These are phyloP conservation scores for Microtus agrestis DNA, from an alignment of 2,797 vertebrate species.

Conservation along the genomic window DNA sequence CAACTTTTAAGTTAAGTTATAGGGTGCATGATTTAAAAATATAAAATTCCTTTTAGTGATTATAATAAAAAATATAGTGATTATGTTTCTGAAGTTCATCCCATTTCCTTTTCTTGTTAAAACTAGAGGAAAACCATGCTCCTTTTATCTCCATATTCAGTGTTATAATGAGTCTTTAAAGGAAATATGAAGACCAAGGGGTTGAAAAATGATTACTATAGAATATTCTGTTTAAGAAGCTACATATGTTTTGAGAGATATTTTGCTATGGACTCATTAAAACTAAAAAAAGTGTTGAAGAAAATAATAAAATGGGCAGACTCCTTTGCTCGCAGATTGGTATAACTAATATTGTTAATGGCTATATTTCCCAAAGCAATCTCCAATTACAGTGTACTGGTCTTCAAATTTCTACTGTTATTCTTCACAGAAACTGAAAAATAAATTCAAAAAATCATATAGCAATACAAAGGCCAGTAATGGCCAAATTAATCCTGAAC, in stretches of 20 bases:
- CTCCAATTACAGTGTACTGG: background rate
- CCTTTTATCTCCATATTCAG: background rate
- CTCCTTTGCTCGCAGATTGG: background rate
- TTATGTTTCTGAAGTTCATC: background rate
- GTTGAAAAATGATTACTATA: background rate
- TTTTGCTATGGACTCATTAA: background rate
- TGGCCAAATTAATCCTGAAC: background rate
- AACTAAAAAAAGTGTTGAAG: background rate
- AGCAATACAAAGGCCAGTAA: background rate
- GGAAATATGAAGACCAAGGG: background rate
- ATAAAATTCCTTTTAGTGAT: background rate
- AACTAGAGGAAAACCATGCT: background rate
- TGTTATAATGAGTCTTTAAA: background rate
- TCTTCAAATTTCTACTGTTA: background rate
- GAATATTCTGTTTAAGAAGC: background rate
- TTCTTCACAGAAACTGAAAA: background rate
- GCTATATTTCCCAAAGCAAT: background rate
- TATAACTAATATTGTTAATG: background rate
- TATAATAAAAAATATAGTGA: background rate
- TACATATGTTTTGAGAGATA: background rate
- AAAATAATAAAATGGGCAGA: background rate
- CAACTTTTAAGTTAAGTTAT: background rate
- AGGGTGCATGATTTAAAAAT: background rate
- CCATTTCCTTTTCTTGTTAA: background rate
- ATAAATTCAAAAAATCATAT: too few relatives aligned